Percentiles rank a stretch among this genome's conserved stretches.
Conservation (phyloP, 2,113 vertebrate genomes). For the Dendrocopos noguchii region DNA sequence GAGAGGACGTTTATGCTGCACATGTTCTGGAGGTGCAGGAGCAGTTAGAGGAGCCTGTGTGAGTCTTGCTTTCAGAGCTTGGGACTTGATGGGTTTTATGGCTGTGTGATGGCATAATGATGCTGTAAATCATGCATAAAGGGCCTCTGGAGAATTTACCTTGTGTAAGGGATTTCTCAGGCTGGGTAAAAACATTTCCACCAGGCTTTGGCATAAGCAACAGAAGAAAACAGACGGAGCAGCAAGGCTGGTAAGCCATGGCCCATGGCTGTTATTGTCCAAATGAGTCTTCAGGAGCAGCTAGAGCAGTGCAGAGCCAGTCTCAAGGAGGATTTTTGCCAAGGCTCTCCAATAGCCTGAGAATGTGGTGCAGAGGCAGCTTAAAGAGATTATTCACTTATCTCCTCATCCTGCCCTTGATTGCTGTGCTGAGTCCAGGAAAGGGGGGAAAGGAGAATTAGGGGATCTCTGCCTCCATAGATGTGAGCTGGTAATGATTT, state of each 20-base stretch:
- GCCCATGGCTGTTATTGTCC: background rate
- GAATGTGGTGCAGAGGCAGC: slow-evolving; percentile 45
- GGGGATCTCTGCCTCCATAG: background rate
- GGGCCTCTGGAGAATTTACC: slow-evolving; percentile 25
- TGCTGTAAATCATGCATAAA: slow-evolving; percentile 59
- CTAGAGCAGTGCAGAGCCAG: background rate
- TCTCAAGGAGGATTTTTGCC: slow-evolving; percentile 1
- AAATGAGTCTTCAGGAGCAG: background rate
- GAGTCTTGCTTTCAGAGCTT: slow-evolving; percentile 10
- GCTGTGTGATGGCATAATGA: slow-evolving; percentile 29
- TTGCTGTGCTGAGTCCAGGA: slow-evolving; percentile 9
- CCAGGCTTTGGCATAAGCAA: background rate
- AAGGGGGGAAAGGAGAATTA: background rate
- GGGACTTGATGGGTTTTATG: slow-evolving; percentile 41
- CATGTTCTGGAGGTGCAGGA: background rate
- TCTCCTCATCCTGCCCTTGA: slow-evolving; percentile 6
- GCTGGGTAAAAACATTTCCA: slow-evolving; percentile 18
- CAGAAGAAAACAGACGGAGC: slow-evolving; percentile 11
- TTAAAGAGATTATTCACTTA: slow-evolving; percentile 47
- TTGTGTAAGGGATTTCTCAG: slow-evolving; percentile 42
- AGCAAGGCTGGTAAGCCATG: slow-evolving; percentile 5
- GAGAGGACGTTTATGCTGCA: background rate
- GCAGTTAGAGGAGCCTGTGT: background rate
- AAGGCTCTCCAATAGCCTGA: slow-evolving; percentile 42
- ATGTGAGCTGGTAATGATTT: slow-evolving; percentile 41